phyloP scores from a whole-genome alignment of 2,113 vertebrate genomes.

The Amblyopsis rosae region DNA sequence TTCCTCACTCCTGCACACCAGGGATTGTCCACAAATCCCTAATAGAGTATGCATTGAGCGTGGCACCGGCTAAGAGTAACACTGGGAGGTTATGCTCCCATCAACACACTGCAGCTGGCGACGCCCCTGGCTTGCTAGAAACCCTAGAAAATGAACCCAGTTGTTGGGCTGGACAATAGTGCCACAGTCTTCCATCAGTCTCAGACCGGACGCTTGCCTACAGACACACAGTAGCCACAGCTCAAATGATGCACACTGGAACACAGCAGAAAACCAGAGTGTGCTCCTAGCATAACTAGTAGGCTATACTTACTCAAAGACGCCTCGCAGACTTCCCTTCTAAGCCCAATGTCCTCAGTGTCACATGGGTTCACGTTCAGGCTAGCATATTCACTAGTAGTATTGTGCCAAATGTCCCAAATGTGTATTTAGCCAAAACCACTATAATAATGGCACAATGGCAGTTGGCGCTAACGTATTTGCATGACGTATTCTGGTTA shows the following conservation, averaged over 20 bases:
- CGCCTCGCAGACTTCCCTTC: background rate
- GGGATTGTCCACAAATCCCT: slow-evolving; percentile 36
- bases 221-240: slow-evolving; percentile 17
- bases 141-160: slow-evolving; percentile 41
- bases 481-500: too few relatives aligned
- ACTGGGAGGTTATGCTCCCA: slow-evolving; percentile 15
- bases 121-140: slow-evolving; percentile 40
- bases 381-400: background rate
- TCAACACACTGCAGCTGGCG: slow-evolving; percentile 15
- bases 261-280: background rate
- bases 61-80: slow-evolving; percentile 22
- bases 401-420: too few relatives aligned
- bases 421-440: background rate
- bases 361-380: slow-evolving; percentile 17
- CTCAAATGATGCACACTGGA: slow-evolving; percentile 23
- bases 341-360: slow-evolving; percentile 2
- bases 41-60: slow-evolving; percentile 25
- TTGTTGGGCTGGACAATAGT: slow-evolving; percentile 63
- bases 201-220: slow-evolving; percentile 35
- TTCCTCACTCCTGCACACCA: slow-evolving; percentile 16
- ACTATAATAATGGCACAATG: too few relatives aligned
- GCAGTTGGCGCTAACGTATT: too few relatives aligned
- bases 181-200: slow-evolving; percentile 35
- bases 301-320: background rate
- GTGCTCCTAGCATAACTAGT: background rate